Percentiles rank a stretch among this genome's conserved stretches.
These are phyloP conservation scores for Leucophenga varia DNA, from an alignment of 1,140 invertebrate genomes.

Conservation along the genomic window DNA sequence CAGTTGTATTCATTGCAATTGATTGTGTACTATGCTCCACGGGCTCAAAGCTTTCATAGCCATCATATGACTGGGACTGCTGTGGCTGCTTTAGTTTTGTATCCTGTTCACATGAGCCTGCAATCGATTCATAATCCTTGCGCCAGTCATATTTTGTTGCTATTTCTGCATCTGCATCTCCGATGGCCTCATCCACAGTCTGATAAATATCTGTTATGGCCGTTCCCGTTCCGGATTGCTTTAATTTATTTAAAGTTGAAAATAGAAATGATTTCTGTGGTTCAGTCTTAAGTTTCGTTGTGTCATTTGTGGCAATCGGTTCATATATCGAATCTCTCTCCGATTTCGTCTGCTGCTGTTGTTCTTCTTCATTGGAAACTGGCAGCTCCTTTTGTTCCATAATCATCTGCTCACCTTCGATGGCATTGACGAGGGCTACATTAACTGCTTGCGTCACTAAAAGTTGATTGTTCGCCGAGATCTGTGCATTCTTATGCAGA, in stretches of 20 bases:
- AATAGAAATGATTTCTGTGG: constrained; percentile 30
- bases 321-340: constrained; percentile 40
- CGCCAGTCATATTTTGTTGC: constrained; percentile 20
- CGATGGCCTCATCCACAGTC: constrained; percentile 34
- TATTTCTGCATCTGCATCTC: not conserved
- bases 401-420: constrained; percentile 41
- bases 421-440: constrained; percentile 42
- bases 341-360: not conserved
- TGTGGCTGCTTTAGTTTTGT: not conserved
- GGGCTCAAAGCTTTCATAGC: constrained; percentile 44
- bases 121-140: constrained; percentile 50
- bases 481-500: constrained; percentile 40
- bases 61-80: constrained; percentile 20
- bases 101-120: constrained; percentile 30
- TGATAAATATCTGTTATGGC: constrained; percentile 41
- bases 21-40: constrained; percentile 17
- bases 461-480: constrained; percentile 39
- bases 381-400: constrained; percentile 41
- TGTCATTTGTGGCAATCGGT: constrained; percentile 28
- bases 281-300: constrained; percentile 35
- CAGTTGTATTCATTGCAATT: constrained; percentile 1
- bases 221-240: constrained; percentile 3
- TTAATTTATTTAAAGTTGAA: constrained; percentile 21
- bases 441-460: constrained; percentile 45
- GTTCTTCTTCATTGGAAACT: not conserved